phyloP scores from a whole-genome alignment of 2,888 invertebrate genomes.

The Erpobdella octoculata region DNA sequence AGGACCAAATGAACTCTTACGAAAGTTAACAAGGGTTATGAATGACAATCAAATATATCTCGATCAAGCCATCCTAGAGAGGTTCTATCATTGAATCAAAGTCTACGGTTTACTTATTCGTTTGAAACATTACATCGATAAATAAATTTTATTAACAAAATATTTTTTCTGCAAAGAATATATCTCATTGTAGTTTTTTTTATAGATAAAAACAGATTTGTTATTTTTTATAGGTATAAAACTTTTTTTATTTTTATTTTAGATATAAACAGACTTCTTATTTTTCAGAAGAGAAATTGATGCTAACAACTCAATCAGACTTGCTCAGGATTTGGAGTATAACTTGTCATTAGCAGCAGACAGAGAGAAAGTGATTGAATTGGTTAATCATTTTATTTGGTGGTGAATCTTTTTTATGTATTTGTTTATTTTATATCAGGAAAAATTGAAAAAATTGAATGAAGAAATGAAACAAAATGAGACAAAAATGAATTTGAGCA shows the following conservation, averaged over 20 bases:
- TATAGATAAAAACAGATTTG: no score
- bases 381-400: no score
- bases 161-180: no score
- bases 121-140: no score
- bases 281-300: conserved; percentile 44
- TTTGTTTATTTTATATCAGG: not conserved
- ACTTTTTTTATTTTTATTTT: no score
- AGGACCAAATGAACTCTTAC: not conserved
- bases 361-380: conserved; percentile 72
- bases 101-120: no score
- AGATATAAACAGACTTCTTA: no score
- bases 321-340: conserved; percentile 88
- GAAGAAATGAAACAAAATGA: not conserved
- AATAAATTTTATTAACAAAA: no score
- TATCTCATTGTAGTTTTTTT: no score
- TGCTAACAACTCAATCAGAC: conserved; percentile 73
- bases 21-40: not conserved
- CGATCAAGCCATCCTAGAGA: not conserved
- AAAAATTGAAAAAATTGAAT: not conserved
- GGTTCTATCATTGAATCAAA: not conserved
- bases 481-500: no score
- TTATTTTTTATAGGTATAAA: not conserved
- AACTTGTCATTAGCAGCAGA: conserved; percentile 81
- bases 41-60: conserved; percentile 5
- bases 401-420: no score